Evolutionary conservation across 2,797 vertebrate species (phyloP).

Genomic region (Lepus townsendii): DNA sequence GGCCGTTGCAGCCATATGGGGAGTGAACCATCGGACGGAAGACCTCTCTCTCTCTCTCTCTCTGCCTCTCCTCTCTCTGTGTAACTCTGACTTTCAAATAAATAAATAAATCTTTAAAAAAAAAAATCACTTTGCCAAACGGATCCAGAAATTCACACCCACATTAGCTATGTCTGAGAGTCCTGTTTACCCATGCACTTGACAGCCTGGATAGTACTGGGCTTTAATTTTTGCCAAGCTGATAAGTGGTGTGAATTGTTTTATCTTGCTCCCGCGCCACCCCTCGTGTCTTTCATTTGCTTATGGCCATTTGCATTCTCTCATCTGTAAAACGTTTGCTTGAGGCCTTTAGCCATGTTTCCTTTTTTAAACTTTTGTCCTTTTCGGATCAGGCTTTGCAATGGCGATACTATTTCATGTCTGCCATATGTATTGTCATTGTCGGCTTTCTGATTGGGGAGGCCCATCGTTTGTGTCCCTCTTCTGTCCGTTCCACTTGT

Average conservation of each 20-base stretch:
- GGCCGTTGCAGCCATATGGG: too few species aligned
- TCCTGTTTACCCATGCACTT: constrained; percentile 6
- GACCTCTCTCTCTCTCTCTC: too few species aligned
- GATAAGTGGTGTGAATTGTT: constrained; percentile 55
- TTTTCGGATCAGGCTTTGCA: constrained; percentile 17
- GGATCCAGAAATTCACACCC: not conserved
- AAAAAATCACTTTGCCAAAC: not conserved
- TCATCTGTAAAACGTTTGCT: constrained; percentile 48
- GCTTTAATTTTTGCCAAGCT: constrained; percentile 50
- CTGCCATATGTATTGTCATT: not conserved
- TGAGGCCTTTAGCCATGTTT: not conserved
- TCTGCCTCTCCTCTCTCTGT: too few species aligned
- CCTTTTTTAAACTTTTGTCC: not conserved
- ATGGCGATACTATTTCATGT: constrained; percentile 4
- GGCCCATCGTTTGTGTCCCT: constrained; percentile 17
- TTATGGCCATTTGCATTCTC: constrained; percentile 15
- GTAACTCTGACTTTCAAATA: too few species aligned
- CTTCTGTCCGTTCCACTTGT: not conserved
- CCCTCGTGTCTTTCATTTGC: constrained; percentile 41
- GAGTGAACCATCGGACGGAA: too few species aligned
- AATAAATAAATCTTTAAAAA: too few species aligned
- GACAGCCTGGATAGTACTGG: not conserved
- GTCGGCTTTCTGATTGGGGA: not conserved
- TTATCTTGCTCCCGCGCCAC: constrained; percentile 34
- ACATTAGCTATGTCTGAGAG: not conserved